A percentile compares a stretch with the other conserved stretches of the same genome.
These are phyloP conservation scores for Arenaria interpres DNA, from an alignment of 2,113 vertebrate species.

Conservation along the genomic window DNA sequence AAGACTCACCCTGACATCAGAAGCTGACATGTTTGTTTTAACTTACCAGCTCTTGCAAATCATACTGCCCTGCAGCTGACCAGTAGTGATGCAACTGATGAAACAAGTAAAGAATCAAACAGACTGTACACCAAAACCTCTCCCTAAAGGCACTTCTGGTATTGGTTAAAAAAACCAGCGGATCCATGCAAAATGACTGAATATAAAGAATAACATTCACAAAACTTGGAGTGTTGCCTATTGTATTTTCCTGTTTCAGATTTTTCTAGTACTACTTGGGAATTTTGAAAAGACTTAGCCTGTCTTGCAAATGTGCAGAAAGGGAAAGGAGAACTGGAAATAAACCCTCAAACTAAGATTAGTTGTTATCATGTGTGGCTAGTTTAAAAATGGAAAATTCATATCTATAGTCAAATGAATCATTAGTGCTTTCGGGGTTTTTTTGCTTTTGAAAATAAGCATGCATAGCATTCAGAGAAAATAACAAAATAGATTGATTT, in stretches of 20 bases:
- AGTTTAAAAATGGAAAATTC: not conserved
- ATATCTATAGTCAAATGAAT: not conserved
- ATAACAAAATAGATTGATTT: not conserved
- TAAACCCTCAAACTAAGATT: rapidly evolving
- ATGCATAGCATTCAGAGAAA: not conserved
- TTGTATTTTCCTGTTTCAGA: not conserved
- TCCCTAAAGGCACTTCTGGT: not conserved
- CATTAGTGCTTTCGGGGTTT: not conserved
- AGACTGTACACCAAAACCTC: not conserved
- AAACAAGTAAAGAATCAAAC: not conserved
- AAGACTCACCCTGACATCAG: not conserved
- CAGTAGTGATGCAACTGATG: not conserved
- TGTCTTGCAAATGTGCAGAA: not conserved
- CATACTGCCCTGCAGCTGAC: not conserved
- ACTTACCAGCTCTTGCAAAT: not conserved
- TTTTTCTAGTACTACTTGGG: not conserved
- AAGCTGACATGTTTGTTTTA: not conserved
- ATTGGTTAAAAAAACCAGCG: not conserved
- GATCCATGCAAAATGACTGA: not conserved
- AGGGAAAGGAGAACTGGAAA: not conserved
- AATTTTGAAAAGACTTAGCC: not conserved
- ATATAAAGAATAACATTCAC: not conserved
- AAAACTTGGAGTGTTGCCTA: not conserved
- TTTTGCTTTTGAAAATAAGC: not conserved
- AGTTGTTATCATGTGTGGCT: not conserved